These are phyloP conservation scores for Cataglyphis livida DNA, from an alignment of 2,888 invertebrate species.

Conservation along the genomic window DNA sequence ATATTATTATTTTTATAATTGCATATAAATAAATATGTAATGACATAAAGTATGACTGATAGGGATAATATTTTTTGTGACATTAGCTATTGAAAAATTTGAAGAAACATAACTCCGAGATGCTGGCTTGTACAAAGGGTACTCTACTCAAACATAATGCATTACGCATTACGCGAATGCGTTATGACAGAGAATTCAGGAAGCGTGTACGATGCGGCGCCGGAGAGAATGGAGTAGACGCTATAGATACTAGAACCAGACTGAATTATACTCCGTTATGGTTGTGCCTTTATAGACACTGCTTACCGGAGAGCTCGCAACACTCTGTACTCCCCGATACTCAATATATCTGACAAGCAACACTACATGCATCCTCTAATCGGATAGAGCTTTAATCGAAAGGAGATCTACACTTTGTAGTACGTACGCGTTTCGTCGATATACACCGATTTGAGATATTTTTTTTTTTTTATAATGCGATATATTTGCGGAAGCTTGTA, in stretches of 20 bases:
- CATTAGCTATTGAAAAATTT: background rate
- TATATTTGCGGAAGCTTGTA: background rate
- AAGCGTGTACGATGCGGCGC: conserved; percentile 76
- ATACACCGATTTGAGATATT: conserved; percentile 5
- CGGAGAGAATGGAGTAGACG: conserved; percentile 78
- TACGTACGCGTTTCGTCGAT: conserved; percentile 8
- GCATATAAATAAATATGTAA: background rate
- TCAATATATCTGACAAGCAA: conserved; percentile 79
- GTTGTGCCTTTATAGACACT: conserved; percentile 77
- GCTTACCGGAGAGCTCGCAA: conserved; percentile 66
- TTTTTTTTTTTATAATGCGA: conserved; percentile 15
- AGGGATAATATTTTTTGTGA: background rate
- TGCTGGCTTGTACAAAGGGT: conserved; percentile 74
- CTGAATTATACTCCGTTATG: conserved; percentile 83
- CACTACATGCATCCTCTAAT: conserved; percentile 67
- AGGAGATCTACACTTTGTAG: conserved; percentile 59
- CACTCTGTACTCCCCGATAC: conserved; percentile 69
- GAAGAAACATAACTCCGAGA: background rate
- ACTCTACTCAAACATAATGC: conserved; percentile 80
- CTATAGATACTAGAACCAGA: conserved; percentile 81
- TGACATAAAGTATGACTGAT: no score
- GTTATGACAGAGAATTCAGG: conserved; percentile 76
- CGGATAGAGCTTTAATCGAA: conserved; percentile 67
- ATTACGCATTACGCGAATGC: conserved; percentile 80
- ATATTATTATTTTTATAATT: background rate